A percentile compares a stretch with the other conserved stretches of the same genome.
These are phyloP conservation scores for Steinernema carpocapsae DNA, from an alignment of 2,888 invertebrate species.

Conservation along the genomic window DNA sequence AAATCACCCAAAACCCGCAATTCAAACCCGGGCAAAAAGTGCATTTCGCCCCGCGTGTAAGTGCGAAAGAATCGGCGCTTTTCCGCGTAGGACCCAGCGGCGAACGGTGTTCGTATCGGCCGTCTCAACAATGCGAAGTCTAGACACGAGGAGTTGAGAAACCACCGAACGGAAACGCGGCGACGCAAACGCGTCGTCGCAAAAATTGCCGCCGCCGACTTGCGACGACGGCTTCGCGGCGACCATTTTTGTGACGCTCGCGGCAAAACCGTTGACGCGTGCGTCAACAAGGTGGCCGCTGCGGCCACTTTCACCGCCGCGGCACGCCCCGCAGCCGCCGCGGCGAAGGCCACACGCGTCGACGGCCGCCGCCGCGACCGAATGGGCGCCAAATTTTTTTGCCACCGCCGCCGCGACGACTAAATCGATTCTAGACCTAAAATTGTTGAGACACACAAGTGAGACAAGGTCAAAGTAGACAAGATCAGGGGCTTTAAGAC, in stretches of 20 bases:
- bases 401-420: no score
- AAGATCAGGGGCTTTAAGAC: no score
- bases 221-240: conserved; percentile 7
- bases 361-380: conserved; percentile 20
- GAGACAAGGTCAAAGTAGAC: no score
- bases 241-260: conserved; percentile 15
- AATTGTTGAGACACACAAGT: no score
- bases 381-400: conserved; percentile 30
- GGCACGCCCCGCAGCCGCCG: background rate
- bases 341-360: conserved; percentile 24
- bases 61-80: background rate
- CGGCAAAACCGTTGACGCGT: conserved; percentile 18
- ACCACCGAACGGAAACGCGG: conserved; percentile 18
- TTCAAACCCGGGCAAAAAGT: no score
- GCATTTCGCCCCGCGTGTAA: no score
- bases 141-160: conserved; percentile 1
- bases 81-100: background rate
- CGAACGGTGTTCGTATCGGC: background rate
- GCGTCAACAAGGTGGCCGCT: no score
- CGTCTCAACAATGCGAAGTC: background rate
- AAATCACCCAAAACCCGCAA: background rate
- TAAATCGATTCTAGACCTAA: background rate
- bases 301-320: no score
- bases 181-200: no score
- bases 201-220: no score